A percentile compares a stretch with the other conserved stretches of the same genome.
Conservation (phyloP, 2,113 vertebrate species). For the Lamprotornis superbus region DNA sequence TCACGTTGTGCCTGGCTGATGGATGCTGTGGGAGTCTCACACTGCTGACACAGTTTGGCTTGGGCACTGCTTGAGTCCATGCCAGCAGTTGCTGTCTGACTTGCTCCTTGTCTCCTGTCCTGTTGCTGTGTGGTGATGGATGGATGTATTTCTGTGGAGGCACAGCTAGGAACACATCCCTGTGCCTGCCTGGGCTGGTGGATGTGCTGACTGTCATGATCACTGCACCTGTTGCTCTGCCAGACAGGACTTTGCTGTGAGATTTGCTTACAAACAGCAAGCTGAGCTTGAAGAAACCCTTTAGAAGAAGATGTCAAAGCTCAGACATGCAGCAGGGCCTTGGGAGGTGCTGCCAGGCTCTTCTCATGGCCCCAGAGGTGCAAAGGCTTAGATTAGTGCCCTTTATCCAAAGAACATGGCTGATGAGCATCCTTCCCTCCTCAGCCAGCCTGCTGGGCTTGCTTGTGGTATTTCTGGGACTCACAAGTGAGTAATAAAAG, state of each 20-base stretch:
- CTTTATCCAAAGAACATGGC: neutral
- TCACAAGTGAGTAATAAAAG: neutral
- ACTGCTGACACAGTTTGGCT: neutral
- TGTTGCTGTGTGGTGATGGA: fast-evolving
- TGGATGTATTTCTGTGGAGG: neutral
- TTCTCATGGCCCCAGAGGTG: neutral
- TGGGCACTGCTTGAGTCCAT: fast-evolving
- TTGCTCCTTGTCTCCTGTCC: neutral
- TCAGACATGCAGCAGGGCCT: neutral
- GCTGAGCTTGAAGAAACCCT: neutral
- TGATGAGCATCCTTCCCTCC: neutral
- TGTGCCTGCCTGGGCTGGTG: neutral
- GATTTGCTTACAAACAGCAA: neutral
- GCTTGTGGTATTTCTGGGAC: neutral
- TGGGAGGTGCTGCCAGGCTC: neutral
- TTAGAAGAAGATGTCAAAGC: neutral
- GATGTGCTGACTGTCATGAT: fast-evolving
- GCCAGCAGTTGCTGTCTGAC: neutral
- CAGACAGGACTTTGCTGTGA: neutral
- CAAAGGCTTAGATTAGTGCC: neutral
- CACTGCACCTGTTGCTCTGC: neutral
- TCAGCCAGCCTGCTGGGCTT: neutral
- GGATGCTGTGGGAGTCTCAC: neutral
- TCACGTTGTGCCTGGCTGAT: fast-evolving
- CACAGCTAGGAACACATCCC: neutral